Percentiles rank a stretch among this genome's conserved stretches.
These are phyloP conservation scores for Drosophila insularis DNA, from an alignment of 1,140 invertebrate species.

Conservation along the genomic window DNA sequence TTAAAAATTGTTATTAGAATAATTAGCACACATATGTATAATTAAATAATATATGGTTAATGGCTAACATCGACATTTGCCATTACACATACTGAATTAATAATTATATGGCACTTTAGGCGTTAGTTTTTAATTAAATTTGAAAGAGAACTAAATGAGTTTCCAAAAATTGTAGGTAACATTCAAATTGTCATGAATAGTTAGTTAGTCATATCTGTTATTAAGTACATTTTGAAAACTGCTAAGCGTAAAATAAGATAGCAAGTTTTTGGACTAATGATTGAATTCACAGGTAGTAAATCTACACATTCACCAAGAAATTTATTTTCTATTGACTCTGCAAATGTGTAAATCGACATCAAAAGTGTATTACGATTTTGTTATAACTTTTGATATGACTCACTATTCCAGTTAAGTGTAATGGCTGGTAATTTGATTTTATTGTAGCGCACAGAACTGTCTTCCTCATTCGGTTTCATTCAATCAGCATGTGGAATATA, in stretches of 20 bases:
- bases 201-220: neutral
- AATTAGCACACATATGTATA: too few relatives aligned
- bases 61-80: too few relatives aligned
- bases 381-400: neutral
- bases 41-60: too few relatives aligned
- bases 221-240: too few relatives aligned
- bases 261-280: too few relatives aligned
- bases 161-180: neutral
- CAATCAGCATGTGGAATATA: slow-evolving; percentile 2
- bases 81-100: too few relatives aligned
- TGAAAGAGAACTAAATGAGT: neutral
- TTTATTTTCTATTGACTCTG: neutral
- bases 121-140: neutral
- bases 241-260: too few relatives aligned
- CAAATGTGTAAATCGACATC: neutral
- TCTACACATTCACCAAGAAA: neutral
- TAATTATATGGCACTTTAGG: neutral
- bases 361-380: neutral
- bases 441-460: neutral
- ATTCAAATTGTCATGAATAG: neutral
- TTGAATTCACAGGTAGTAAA: neutral
- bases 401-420: neutral
- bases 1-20: too few relatives aligned
- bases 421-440: slow-evolving; percentile 3
- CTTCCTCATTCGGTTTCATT: slow-evolving; percentile 1